These are phyloP conservation scores for human DNA, from an alignment of 2,113 vertebrate species.

Conservation along the genomic window DNA sequence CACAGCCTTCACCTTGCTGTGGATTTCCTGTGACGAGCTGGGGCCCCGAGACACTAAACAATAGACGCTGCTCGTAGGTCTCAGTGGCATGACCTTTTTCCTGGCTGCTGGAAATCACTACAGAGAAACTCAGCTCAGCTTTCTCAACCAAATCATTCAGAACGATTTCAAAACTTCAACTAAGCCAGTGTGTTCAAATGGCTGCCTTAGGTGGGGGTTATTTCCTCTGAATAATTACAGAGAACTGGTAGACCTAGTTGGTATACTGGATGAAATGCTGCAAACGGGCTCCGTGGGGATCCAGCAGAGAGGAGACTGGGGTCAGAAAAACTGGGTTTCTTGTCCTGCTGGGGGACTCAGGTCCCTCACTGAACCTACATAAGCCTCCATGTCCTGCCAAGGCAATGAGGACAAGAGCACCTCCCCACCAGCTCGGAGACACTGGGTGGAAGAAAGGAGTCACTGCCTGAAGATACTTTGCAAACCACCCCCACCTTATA, in stretches of 20 bases:
- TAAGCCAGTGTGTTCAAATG: neutral
- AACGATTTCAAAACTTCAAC: constrained; percentile 70
- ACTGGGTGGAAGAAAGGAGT: too few species aligned
- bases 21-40: constrained; percentile 83
- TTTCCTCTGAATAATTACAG: neutral
- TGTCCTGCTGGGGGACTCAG: neutral
- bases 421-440: neutral
- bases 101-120: constrained; percentile 20
- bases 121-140: constrained; percentile 36
- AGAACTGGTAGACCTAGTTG: neutral
- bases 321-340: neutral
- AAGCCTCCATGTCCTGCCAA: neutral
- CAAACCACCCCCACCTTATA: neutral
- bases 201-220: accelerated
- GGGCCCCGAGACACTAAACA: constrained; percentile 79
- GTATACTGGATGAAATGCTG: neutral
- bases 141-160: constrained; percentile 58
- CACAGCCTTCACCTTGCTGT: constrained; percentile 75
- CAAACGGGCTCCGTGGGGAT: neutral
- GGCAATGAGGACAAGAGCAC: accelerated
- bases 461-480: neutral
- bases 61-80: constrained; percentile 71
- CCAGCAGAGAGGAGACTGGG: accelerated
- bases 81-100: constrained; percentile 66
- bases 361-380: neutral